These are phyloP conservation scores for Ursus arctos DNA, from an alignment of 2,113 vertebrate species.

Conservation along the genomic window DNA sequence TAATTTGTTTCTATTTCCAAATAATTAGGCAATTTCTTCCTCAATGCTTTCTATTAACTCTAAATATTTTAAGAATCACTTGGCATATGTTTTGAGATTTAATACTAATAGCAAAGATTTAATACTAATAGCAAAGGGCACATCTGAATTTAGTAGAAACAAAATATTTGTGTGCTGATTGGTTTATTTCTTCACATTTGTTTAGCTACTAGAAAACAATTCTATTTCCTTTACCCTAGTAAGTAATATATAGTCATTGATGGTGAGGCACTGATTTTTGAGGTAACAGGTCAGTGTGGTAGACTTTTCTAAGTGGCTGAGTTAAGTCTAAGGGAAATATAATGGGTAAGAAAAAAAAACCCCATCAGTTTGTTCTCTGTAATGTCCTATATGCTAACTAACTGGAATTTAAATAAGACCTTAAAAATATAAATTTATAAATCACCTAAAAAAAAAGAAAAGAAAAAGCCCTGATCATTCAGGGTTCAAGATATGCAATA, in stretches of 20 bases:
- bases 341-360: not conserved
- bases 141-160: not conserved
- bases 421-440: not conserved
- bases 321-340: not conserved
- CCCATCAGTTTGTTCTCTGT: not conserved
- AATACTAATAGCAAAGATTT: not conserved
- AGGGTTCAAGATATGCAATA: not conserved
- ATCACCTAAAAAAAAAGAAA: not conserved
- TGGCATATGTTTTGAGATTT: not conserved
- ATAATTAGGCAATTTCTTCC: not conserved
- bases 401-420: not conserved
- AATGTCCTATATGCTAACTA: not conserved
- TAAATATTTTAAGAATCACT: not conserved
- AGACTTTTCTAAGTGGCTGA: slow-evolving; percentile 25
- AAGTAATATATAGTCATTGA: not conserved
- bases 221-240: not conserved
- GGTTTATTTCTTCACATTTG: not conserved
- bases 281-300: not conserved
- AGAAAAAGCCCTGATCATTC: not conserved
- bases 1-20: not conserved
- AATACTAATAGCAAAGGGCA: not conserved
- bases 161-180: not conserved
- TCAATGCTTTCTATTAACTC: not conserved
- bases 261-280: not conserved
- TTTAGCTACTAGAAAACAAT: not conserved